Evolutionary conservation across 2,113 vertebrate species (phyloP).

Genomic region (Cricetomys ansorgei): DNA sequence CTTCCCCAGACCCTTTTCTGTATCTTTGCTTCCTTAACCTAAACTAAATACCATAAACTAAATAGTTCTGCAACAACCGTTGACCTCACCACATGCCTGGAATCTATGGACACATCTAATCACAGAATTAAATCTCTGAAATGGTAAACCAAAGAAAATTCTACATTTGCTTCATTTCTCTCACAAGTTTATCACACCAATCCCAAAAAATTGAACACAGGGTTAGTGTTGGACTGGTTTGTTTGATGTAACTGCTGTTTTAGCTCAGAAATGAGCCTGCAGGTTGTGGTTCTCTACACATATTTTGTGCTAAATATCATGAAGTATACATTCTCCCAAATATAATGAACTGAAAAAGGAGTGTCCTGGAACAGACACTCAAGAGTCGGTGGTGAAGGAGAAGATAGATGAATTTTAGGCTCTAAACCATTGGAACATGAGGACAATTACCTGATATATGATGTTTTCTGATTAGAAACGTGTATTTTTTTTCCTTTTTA

Average conservation of each 20-base stretch:
- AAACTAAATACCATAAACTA: no score
- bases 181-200: not conserved
- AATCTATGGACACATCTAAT: no score
- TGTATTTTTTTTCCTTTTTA: not conserved
- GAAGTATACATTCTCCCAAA: not conserved
- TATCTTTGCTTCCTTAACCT: no score
- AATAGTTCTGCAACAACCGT: not conserved
- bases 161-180: not conserved
- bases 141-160: not conserved
- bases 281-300: not conserved
- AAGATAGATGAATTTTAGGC: not conserved
- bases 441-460: not conserved
- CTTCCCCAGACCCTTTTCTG: not conserved
- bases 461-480: not conserved
- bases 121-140: not conserved
- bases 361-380: not conserved
- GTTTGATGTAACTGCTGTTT: not conserved
- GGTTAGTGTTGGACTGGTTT: not conserved
- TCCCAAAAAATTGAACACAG: no score
- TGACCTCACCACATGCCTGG: no score
- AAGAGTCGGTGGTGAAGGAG: not conserved
- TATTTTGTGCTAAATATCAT: not conserved
- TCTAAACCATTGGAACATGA: not conserved
- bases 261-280: not conserved
- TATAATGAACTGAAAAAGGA: not conserved